Base-by-base conservation (phyloP, 1,140 invertebrate species). In the Mycetomoellerius zeteki region DNA sequence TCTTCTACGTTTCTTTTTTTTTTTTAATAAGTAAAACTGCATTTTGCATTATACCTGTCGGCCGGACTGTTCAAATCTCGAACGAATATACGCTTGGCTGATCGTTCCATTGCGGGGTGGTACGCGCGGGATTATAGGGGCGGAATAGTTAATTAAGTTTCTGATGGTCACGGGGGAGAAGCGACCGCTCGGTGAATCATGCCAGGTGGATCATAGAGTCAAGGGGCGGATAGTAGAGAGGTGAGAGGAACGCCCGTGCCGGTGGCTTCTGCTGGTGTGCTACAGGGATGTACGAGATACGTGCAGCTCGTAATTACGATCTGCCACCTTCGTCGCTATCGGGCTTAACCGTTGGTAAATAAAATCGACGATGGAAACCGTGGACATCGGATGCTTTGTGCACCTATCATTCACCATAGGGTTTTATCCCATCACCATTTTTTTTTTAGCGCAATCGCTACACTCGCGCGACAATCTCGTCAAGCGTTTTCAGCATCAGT, bases 61-160 rank as follows among this genome's bases (percentile, higher is more conserved):
- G 56, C 14, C 27, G 33, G n/a, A 60, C n/a, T 78, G 58, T 69
- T 85, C 62, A 78, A 76, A 85, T 85, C 62, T 85, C 82, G 73
- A 52, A 78, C 54, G 60, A 65, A 54, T 78, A 73, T 58, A 77
- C 82, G 60, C 69, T 84, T 27, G 73, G 73, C 33, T 65, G 80
- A 69, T 12, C 54, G 54, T 84, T 84, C 52, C 73, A 62, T 85
- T 52, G 73, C 58, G 54, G 5, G 60, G 33, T 19, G 50, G 58
- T 84, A 50, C 81, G 56, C 88, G 85, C 89, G 88, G 91, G 92
- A 92, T 93, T 93, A 92, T 92, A 73, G 65, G 87, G 78, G 76
- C 76, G 89, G 92, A 93, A 93, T 93, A 93, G 92, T 95, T 95
- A 94, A 95, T 94, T 94, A 94, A 94, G 93, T 93, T 94, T 93